Conservation (phyloP, 2,113 vertebrate genomes). For the Psilopogon haemacephalus region DNA sequence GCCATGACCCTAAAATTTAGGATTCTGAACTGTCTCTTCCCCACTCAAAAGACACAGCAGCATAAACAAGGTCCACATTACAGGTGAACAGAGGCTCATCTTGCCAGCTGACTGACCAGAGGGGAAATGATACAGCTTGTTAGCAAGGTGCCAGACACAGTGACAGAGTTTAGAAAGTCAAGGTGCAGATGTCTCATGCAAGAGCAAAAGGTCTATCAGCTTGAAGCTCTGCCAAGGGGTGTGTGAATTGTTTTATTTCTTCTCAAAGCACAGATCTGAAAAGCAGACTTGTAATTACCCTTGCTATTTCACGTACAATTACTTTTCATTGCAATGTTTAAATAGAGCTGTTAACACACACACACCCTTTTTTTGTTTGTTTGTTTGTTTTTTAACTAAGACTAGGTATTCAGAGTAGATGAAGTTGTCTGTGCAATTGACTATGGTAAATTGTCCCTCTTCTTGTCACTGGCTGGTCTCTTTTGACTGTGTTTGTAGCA, state of each 20-base stretch:
- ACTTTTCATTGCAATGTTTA: neutral
- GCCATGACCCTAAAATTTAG: neutral
- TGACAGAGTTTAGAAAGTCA: neutral
- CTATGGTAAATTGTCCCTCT: neutral
- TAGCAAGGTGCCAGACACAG: neutral
- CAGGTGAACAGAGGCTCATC: neutral
- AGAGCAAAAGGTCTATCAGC: neutral
- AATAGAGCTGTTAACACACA: neutral
- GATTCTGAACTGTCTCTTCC: neutral
- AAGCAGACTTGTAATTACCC: neutral
- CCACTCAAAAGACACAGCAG: neutral
- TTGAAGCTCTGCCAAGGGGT: neutral
- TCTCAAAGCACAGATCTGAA: neutral
- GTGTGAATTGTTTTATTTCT: too few species aligned
- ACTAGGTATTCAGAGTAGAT: neutral
- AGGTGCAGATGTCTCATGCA: neutral
- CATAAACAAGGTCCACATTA: neutral
- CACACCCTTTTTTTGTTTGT: too few species aligned
- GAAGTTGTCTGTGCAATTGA: neutral
- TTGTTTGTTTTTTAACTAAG: neutral
- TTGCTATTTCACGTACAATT: neutral
- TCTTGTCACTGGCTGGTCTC: neutral
- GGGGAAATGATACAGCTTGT: accelerated
- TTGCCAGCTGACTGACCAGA: neutral
- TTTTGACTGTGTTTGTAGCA: neutral